Percentiles rank a stretch among this genome's conserved stretches.
Evolutionary conservation across 2,888 invertebrate species (phyloP).

Genomic region (Eutolmus rufibarbis): DNA sequence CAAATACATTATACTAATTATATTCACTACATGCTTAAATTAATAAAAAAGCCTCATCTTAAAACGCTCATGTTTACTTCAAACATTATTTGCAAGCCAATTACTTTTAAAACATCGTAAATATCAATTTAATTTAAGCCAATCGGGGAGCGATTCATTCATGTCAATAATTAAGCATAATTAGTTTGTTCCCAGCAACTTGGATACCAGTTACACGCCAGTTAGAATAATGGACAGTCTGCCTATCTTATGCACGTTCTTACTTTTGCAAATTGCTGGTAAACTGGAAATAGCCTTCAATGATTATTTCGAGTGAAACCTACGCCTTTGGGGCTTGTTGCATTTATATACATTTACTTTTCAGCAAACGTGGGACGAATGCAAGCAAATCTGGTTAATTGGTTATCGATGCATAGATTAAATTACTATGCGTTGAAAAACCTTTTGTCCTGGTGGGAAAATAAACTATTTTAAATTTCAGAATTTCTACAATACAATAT

Average conservation of each 20-base stretch:
- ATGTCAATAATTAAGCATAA: background rate
- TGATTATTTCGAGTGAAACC: background rate
- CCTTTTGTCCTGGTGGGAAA: background rate
- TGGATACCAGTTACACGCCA: background rate
- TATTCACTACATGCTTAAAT: background rate
- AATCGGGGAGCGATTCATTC: background rate
- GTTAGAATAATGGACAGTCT: background rate
- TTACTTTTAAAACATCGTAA: background rate
- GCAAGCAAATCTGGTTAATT: background rate
- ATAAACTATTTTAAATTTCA: background rate
- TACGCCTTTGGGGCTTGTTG: background rate
- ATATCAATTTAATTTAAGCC: background rate
- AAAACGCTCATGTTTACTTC: background rate
- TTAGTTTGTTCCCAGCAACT: background rate
- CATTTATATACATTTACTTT: background rate
- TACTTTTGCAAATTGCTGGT: background rate
- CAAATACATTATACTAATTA: background rate
- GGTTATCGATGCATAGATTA: background rate
- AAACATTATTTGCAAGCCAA: background rate
- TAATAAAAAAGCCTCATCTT: background rate
- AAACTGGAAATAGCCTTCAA: background rate
- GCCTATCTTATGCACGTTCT: background rate
- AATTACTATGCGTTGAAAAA: background rate
- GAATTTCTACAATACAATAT: background rate
- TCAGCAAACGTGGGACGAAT: background rate